Conservation (phyloP, 2,113 vertebrate genomes). For the Noctilio leporinus region DNA sequence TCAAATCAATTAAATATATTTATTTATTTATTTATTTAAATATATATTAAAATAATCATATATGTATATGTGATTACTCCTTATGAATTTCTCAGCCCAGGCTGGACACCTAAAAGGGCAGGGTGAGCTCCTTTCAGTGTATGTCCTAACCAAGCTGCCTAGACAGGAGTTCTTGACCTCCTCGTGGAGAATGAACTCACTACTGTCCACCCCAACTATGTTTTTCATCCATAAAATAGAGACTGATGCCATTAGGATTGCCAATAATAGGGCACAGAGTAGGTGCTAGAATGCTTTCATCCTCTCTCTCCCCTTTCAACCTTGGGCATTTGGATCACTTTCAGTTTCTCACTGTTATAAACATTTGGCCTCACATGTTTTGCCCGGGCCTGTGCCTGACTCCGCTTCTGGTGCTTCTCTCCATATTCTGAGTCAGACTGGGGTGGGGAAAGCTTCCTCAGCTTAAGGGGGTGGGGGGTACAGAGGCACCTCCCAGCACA, state of each 20-base stretch:
- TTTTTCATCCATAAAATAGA: not conserved
- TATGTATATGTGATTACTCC: too few relatives aligned
- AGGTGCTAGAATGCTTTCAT: not conserved
- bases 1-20: too few relatives aligned
- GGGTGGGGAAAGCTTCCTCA: not conserved
- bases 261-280: not conserved
- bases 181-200: not conserved
- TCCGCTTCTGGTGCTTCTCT: conserved; percentile 24
- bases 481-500: not conserved
- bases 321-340: not conserved
- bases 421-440: conserved; percentile 40
- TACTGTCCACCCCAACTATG: rapidly evolving
- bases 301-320: not conserved
- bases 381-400: conserved; percentile 32
- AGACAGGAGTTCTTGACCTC: not conserved
- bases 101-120: not conserved
- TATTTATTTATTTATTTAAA: too few relatives aligned
- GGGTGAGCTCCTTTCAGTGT: not conserved
- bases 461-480: not conserved
- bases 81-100: not conserved
- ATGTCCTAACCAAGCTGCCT: not conserved
- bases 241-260: rapidly evolving
- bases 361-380: not conserved
- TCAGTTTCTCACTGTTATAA: conserved; percentile 12
- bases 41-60: too few relatives aligned